Base-by-base conservation (phyloP, 2,113 vertebrate genomes). In the Spheniscus mendiculus region DNA sequence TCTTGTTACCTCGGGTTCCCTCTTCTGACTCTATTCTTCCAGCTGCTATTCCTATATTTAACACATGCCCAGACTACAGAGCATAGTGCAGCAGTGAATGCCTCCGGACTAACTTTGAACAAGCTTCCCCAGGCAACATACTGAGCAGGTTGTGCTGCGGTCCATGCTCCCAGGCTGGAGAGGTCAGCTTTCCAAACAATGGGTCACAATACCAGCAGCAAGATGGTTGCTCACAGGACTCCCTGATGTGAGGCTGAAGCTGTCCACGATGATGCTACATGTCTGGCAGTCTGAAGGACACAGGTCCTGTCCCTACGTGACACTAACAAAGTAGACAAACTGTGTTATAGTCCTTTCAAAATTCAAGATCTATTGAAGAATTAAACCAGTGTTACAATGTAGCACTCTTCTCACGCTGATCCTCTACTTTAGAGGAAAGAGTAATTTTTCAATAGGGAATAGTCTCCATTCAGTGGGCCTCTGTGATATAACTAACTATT, bases 61-160 rank as follows among this genome's bases (percentile, higher is more conserved):
- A 67, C 61, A 63, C 73, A 67, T 15, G 23, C 23, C 44, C 44
- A 27, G 71, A 47, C 29, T 34, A 34, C 23, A 49, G 59, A 61
- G 50, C 10, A 23, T 2, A 77, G 44, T 0, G 0, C 1, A 56
- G 27, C 45, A 42, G 15, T 7, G 26, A 81, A 40, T 15, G 73
- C 38, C 30, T 74, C 32, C 63, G 55, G 49, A 36, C 15, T 21
- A 17, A 45, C 38, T 71, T 34, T 47, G 84, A 63, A 23, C 15
- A 32, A 52, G 22, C 13, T 55, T 50, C 38, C 23, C 55, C 59
- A 49, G 56, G 40, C 71, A 65, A 76, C 34, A 11, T 3, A 34
- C 10, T 3, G 11, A 61, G 58, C 36, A 52, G 30, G 16, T 9
- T 52, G 58, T 44, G n/a, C 40, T 38, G 26, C 5, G 2, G 38